Percentiles rank a stretch among this genome's conserved stretches.
phyloP scores from a whole-genome alignment of 2,888 invertebrate genomes.

The Charanyca ferruginea region DNA sequence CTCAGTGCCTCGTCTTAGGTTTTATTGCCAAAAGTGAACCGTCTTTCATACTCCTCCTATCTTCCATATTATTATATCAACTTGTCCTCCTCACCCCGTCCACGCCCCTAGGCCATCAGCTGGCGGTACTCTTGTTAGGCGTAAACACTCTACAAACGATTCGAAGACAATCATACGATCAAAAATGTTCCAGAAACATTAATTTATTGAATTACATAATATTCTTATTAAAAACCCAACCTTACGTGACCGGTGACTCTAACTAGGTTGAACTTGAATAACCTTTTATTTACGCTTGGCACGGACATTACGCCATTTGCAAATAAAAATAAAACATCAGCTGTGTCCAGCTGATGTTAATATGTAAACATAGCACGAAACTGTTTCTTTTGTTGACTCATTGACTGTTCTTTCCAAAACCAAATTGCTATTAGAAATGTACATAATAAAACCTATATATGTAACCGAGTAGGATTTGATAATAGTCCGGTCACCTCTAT shows the following conservation, averaged over 20 bases:
- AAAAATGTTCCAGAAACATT: background rate
- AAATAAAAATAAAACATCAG: conserved; percentile 51
- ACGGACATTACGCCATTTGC: conserved; percentile 20
- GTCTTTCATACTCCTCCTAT: too few species aligned
- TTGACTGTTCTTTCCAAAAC: conserved; percentile 1
- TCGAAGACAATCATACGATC: background rate
- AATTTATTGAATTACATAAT: too few species aligned
- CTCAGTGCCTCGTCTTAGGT: too few species aligned
- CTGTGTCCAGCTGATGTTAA: conserved; percentile 17
- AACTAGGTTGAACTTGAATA: conserved; percentile 32
- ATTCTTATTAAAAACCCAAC: background rate
- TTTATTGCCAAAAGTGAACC: too few species aligned
- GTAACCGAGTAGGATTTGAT: conserved; percentile 17
- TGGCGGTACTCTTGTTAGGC: too few species aligned
- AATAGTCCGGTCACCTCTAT: conserved; percentile 21
- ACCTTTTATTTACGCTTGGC: conserved; percentile 21
- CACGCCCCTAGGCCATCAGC: too few species aligned
- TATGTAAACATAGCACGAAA: conserved; percentile 20
- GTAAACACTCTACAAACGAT: background rate
- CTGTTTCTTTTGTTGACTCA: conserved; percentile 22
- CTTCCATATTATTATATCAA: too few species aligned
- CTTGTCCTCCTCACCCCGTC: too few species aligned
- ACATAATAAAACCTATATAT: background rate
- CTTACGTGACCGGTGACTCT: conserved; percentile 32
- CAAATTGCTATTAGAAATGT: conserved; percentile 6